Evolutionary conservation across 2,888 invertebrate genomes (phyloP).

Genomic region (Dorcus hopei): DNA sequence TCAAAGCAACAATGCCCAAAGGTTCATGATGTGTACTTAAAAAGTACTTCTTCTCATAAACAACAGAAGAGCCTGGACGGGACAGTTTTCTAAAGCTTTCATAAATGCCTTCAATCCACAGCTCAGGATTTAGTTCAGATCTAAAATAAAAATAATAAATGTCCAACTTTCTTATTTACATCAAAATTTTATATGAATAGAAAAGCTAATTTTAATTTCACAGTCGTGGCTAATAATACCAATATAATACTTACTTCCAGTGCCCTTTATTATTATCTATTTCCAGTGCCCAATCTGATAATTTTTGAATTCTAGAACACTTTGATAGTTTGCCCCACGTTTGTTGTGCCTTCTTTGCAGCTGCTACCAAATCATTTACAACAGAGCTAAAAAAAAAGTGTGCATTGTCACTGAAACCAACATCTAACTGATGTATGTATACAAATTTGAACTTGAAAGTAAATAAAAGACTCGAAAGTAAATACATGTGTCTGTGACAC

Average conservation of each 20-base stretch:
- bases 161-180: too few relatives aligned
- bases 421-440: not conserved
- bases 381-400: slow-evolving; percentile 39
- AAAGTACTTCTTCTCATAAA: slow-evolving; percentile 19
- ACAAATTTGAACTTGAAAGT: too few relatives aligned
- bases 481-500: too few relatives aligned
- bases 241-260: slow-evolving; percentile 9
- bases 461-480: too few relatives aligned
- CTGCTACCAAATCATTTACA: slow-evolving; percentile 50
- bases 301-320: slow-evolving; percentile 26
- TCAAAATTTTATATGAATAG: not conserved
- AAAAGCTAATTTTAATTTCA: slow-evolving; percentile 3
- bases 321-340: slow-evolving; percentile 38
- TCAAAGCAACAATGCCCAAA: slow-evolving; percentile 36
- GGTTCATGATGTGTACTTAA: slow-evolving; percentile 30
- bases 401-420: not conserved
- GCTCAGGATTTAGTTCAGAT: not conserved
- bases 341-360: slow-evolving; percentile 50
- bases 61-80: slow-evolving; percentile 3
- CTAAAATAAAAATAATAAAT: slow-evolving; percentile 15
- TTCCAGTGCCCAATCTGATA: slow-evolving; percentile 28
- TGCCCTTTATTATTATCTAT: slow-evolving; percentile 21
- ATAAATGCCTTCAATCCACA: slow-evolving; percentile 23
- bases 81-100: slow-evolving; percentile 19
- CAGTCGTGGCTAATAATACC: not conserved